phyloP scores from a whole-genome alignment of 2,797 vertebrate genomes.

The Erithacus rubecula region DNA sequence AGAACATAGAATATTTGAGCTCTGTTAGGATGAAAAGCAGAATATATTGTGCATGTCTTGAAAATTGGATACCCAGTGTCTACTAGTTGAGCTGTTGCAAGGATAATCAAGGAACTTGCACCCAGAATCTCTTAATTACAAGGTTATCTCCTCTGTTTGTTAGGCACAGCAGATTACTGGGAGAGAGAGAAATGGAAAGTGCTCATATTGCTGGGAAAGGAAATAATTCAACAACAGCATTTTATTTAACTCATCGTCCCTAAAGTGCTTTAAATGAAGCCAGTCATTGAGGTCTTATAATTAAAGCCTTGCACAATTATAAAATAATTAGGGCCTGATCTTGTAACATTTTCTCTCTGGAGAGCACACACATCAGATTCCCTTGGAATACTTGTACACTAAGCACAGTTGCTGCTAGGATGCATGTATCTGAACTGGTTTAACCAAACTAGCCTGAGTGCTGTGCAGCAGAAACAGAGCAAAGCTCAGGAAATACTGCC shows the following conservation, averaged over 20 bases:
- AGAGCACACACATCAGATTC: background rate
- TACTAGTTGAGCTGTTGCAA: background rate
- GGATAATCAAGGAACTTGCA: background rate
- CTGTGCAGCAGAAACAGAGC: background rate
- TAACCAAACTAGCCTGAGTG: background rate
- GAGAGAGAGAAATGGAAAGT: background rate
- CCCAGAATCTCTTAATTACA: background rate
- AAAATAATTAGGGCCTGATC: constrained; percentile 33
- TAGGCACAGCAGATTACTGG: background rate
- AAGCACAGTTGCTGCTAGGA: background rate
- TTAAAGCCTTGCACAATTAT: constrained; percentile 18
- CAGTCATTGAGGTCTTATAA: constrained; percentile 13
- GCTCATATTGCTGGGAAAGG: background rate
- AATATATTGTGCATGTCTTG: background rate
- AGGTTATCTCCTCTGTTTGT: background rate
- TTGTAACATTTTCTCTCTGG: background rate
- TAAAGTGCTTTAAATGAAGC: constrained; percentile 4
- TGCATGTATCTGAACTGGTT: background rate
- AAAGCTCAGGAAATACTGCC: background rate
- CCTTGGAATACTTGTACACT: background rate
- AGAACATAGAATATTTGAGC: background rate
- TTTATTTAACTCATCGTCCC: background rate
- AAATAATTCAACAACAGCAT: background rate
- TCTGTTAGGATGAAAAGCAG: background rate
- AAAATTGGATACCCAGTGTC: background rate